Evolutionary conservation across 2,888 invertebrate species (phyloP), one percentile per base, ranked within the genome.

Genomic region (Marronus borbonicus): DNA sequence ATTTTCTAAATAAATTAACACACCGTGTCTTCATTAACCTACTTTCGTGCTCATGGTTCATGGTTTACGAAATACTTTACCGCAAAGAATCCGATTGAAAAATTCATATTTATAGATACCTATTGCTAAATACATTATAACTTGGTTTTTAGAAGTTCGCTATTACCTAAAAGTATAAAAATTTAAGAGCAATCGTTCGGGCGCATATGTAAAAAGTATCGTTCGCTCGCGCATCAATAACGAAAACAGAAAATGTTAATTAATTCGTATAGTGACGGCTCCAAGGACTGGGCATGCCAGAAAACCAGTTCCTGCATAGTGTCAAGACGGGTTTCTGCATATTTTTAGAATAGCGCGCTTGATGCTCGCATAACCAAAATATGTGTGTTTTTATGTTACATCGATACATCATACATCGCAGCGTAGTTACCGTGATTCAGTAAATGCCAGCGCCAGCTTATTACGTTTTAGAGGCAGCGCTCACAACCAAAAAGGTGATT

Each of bases 251-350:
- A 68, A 70, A 70, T 70, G 70, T 70, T 70, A 70, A 70, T 70
- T 36, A 36, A 70, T 70, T 70, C 70, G 36, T 58, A 58, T 39
- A 70, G 39, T 36, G 58, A 10, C 24, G 36, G 52, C 36, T 70
- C 17, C 70, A 70, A 70, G 70, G 70, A 70, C 70, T 58, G 55
- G 58, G 58, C 70, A 70, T 58, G 58, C 58, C 70, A 58, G 70
- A 66, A 70, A 70, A 70, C 70, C 55, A 70, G 70, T 70, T 70
- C 70, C 70, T 70, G 70, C 70, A 70, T 70, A 70, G 55, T 58
- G 58, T 70, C 70, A 36, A 17, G 70, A 70, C 70, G 36, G 39
- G 70, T 70, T 70, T 52, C 58, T 52, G 70, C 70, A 70, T 70
- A 70, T 70, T 70, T 70, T 70, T 70, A 70, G 70, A 70, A 70